phyloP scores from a whole-genome alignment of 2,888 invertebrate species.

The Eilema sororculum region DNA sequence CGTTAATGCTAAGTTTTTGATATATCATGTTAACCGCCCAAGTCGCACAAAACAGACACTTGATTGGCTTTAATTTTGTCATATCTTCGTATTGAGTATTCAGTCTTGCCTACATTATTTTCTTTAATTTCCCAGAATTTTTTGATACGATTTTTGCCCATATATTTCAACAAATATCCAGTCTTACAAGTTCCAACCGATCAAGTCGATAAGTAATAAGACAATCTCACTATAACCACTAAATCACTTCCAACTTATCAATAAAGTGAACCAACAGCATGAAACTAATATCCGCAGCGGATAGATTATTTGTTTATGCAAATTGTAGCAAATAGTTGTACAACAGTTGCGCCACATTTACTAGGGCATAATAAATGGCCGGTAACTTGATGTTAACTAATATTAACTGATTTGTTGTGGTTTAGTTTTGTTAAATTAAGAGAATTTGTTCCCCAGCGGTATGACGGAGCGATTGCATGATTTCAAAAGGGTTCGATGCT shows the following conservation, averaged over 20 bases:
- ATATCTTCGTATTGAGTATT: too few relatives aligned
- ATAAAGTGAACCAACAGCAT: not conserved
- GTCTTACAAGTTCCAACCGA: too few relatives aligned
- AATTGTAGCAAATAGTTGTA: not conserved
- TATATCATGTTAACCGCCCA: too few relatives aligned
- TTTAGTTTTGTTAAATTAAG: not conserved
- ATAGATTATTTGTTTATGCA: not conserved
- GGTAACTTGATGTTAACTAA: conserved; percentile 9
- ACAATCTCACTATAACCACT: not conserved
- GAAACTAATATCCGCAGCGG: not conserved
- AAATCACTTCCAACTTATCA: not conserved
- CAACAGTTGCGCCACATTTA: conserved; percentile 6
- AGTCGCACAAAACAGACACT: too few relatives aligned
- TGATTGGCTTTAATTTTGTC: too few relatives aligned
- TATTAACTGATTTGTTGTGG: conserved; percentile 6
- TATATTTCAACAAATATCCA: too few relatives aligned
- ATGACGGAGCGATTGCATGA: not conserved
- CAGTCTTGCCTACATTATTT: too few relatives aligned
- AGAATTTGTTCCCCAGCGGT: not conserved
- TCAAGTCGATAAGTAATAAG: not conserved
- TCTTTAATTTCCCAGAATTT: too few relatives aligned
- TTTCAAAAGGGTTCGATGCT: not conserved
- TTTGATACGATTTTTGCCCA: too few relatives aligned
- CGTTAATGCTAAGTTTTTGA: too few relatives aligned
- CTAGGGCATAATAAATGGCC: not conserved